These are phyloP conservation scores for Siderastrea radians DNA, from an alignment of 92 coral and sea anemone genomes.

Conservation along the genomic window DNA sequence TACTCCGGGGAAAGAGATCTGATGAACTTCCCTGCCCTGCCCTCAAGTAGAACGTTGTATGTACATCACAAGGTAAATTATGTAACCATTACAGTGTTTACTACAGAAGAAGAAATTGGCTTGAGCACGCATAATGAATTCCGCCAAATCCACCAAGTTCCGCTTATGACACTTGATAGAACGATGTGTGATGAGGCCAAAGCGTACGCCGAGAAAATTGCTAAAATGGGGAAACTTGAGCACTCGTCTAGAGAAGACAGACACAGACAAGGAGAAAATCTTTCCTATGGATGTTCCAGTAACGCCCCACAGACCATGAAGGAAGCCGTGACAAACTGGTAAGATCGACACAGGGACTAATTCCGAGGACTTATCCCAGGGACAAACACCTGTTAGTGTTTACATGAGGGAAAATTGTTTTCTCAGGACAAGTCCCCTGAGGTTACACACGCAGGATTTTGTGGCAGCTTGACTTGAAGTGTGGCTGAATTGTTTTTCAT, in stretches of 20 bases:
- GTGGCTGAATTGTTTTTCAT: too few species aligned
- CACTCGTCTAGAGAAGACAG: conserved; percentile 60
- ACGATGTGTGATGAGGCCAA: conserved; percentile 69
- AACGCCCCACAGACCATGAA: neutral
- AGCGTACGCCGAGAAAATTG: conserved; percentile 63
- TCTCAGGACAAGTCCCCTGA: too few species aligned
- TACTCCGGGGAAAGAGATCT: too few species aligned
- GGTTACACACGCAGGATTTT: too few species aligned
- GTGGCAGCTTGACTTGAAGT: too few species aligned
- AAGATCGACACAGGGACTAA: neutral
- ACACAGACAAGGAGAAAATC: conserved; percentile 78
- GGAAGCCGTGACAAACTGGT: conserved; percentile 16
- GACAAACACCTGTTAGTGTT: too few species aligned
- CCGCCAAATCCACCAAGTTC: conserved; percentile 71
- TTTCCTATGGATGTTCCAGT: conserved; percentile 46
- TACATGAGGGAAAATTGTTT: too few species aligned
- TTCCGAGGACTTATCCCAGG: too few species aligned
- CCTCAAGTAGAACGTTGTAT: too few species aligned
- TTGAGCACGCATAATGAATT: conserved; percentile 62
- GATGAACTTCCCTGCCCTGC: too few species aligned
- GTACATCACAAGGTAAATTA: too few species aligned
- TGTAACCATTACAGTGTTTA: neutral
- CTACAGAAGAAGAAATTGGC: neutral
- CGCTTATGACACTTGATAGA: conserved; percentile 57
- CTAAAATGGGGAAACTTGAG: conserved; percentile 41